Percentiles rank a stretch among this genome's conserved stretches.
phyloP scores from a whole-genome alignment of 1,140 invertebrate species.

The Sarcophaga peregrina region DNA sequence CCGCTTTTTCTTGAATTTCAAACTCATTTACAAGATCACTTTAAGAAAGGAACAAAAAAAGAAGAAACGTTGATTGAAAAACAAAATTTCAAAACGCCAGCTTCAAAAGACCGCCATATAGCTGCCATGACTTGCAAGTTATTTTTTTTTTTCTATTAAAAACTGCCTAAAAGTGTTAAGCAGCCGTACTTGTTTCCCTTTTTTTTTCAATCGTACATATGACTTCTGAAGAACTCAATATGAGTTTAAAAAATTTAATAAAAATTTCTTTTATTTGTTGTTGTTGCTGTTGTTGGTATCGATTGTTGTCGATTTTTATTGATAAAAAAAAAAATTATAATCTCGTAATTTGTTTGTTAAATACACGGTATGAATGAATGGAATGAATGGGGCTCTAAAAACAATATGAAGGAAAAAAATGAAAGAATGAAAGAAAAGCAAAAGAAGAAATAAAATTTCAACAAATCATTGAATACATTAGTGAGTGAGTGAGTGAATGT shows the following conservation, averaged over 20 bases:
- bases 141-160: not conserved
- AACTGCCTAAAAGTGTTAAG: not conserved
- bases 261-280: not conserved
- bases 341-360: conserved; percentile 27
- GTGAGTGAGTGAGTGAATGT: not conserved
- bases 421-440: not conserved
- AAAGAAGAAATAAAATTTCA: conserved; percentile 11
- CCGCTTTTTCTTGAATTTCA: not conserved
- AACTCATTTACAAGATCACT: not conserved
- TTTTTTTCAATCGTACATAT: not conserved
- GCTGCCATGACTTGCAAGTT: conserved; percentile 16
- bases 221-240: conserved; percentile 18
- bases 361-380: not conserved
- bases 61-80: not conserved
- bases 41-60: not conserved
- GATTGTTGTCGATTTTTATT: too few species aligned
- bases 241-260: not conserved
- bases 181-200: not conserved
- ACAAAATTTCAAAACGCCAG: not conserved
- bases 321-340: not conserved
- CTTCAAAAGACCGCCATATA: not conserved
- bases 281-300: not conserved
- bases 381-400: not conserved
- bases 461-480: conserved; percentile 35
- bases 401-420: not conserved